These are phyloP conservation scores for Eupithecia abbreviata DNA, from an alignment of 2,888 invertebrate species.

Conservation along the genomic window DNA sequence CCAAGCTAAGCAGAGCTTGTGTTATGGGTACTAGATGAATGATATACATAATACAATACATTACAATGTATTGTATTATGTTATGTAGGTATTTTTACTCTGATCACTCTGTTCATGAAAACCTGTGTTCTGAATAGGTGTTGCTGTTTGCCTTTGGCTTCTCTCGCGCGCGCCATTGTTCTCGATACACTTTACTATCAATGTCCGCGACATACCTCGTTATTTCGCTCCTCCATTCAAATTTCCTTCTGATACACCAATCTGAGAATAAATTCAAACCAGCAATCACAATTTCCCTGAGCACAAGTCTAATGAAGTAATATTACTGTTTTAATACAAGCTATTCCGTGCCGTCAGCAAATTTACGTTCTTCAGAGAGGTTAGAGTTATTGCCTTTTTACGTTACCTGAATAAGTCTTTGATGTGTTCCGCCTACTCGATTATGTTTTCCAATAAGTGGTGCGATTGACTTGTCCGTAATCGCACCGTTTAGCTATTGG, in stretches of 20 bases:
- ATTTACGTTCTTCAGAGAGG: constrained; percentile 19
- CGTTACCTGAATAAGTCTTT: constrained; percentile 19
- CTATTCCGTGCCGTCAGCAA: constrained; percentile 18
- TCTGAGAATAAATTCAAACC: background rate
- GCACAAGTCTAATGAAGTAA: background rate
- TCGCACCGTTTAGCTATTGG: background rate
- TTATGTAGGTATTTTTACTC: background rate
- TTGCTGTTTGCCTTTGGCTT: no score
- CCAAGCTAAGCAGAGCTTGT: no score
- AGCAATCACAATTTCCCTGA: background rate
- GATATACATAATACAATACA: no score
- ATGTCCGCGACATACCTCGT: background rate
- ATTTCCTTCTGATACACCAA: background rate
- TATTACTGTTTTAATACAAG: background rate
- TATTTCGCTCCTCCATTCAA: background rate
- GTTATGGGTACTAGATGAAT: no score
- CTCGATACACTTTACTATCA: background rate
- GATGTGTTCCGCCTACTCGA: constrained; percentile 19
- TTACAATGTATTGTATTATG: no score
- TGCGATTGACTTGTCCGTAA: constrained; percentile 6
- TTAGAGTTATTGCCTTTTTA: constrained; percentile 30
- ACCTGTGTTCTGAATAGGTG: no score
- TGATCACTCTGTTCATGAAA: background rate
- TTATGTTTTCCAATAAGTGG: constrained; percentile 25
- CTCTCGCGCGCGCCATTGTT: no score